phyloP scores from a whole-genome alignment of 2,113 vertebrate species.

The Propithecus coquereli region DNA sequence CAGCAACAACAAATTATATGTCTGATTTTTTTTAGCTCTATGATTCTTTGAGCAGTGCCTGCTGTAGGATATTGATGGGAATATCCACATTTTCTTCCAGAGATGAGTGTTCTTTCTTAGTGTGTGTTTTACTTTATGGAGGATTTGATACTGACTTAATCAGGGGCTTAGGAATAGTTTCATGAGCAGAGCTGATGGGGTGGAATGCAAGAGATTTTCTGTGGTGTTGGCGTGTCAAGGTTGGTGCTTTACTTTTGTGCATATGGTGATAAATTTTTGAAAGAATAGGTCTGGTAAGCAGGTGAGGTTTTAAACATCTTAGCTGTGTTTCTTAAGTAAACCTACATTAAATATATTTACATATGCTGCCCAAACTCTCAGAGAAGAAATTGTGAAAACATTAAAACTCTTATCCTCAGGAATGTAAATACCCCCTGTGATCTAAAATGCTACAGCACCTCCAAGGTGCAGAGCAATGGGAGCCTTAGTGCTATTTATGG shows the following conservation, averaged over 20 bases:
- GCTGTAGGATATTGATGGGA: background rate
- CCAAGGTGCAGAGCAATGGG: background rate
- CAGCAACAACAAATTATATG: background rate
- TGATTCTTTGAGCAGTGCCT: background rate
- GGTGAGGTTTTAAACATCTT: background rate
- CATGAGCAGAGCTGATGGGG: background rate
- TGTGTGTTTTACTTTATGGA: background rate
- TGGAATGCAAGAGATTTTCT: background rate
- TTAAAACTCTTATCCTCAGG: background rate
- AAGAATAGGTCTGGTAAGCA: background rate
- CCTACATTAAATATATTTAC: background rate
- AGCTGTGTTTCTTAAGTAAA: background rate
- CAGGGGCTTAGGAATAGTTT: background rate
- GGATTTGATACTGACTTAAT: background rate
- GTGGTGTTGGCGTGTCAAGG: background rate
- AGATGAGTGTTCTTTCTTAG: background rate
- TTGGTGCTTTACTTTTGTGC: background rate
- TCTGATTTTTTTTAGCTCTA: background rate
- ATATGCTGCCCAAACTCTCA: background rate
- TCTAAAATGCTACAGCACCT: background rate
- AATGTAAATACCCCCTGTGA: background rate
- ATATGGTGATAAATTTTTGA: background rate
- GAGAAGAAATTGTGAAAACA: conserved; percentile 8
- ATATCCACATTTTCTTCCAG: background rate
- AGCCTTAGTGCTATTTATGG: background rate